These are phyloP conservation scores for Scopus umbretta DNA, from an alignment of 2,113 vertebrate genomes.

Conservation along the genomic window DNA sequence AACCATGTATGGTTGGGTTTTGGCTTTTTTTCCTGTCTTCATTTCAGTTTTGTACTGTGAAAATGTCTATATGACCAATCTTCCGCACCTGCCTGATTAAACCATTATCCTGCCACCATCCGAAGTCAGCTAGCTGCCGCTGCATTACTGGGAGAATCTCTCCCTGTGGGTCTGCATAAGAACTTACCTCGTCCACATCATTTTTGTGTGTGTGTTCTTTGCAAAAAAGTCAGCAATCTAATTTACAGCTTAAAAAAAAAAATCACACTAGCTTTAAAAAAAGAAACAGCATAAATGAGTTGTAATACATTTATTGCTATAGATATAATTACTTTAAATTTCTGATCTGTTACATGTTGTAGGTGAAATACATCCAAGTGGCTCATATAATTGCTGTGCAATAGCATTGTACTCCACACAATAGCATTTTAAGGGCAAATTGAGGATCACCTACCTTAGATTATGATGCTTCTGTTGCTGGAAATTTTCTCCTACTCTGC, in stretches of 20 bases:
- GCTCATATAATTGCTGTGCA: neutral
- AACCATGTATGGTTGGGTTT: accelerated
- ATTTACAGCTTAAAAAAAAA: neutral
- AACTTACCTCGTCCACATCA: accelerated
- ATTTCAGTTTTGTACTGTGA: neutral
- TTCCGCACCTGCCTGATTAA: neutral
- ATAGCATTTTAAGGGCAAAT: neutral
- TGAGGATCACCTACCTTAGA: neutral
- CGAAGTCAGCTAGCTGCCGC: no score
- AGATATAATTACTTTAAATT: neutral
- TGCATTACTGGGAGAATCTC: neutral
- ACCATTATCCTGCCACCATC: no score
- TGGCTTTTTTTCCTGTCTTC: neutral
- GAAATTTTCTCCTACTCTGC: neutral
- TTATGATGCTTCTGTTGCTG: neutral
- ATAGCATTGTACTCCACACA: neutral
- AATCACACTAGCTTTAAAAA: neutral
- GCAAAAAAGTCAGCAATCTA: neutral
- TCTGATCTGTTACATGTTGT: neutral
- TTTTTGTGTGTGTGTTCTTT: neutral
- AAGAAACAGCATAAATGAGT: neutral
- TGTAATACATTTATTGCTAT: neutral
- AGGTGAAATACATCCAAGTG: neutral
- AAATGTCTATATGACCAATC: neutral
- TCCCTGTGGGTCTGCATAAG: neutral